These are phyloP conservation scores for Rhagophthalmus giganteus DNA, from an alignment of 2,888 invertebrate genomes.

Conservation along the genomic window DNA sequence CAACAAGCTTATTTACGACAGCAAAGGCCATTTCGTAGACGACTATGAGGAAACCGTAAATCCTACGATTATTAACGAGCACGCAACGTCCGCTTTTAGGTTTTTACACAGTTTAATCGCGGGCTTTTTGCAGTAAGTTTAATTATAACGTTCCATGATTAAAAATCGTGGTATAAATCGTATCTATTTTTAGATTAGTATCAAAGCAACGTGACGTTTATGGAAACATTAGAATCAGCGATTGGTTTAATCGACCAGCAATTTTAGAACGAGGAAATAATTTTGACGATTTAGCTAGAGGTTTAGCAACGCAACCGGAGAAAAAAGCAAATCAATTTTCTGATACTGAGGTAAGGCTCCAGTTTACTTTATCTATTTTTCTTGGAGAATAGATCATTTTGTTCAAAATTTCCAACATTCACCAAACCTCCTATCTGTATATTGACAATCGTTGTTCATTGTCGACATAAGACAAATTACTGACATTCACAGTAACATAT, in stretches of 20 bases:
- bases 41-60: conserved; percentile 70
- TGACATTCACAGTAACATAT: background rate
- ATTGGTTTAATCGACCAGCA: conserved; percentile 70
- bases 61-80: conserved; percentile 69
- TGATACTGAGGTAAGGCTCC: conserved; percentile 67
- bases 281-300: conserved; percentile 74
- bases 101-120: conserved; percentile 74
- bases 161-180: background rate
- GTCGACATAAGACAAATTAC: background rate
- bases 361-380: background rate
- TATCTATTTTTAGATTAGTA: conserved; percentile 57
- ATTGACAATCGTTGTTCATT: too few relatives aligned
- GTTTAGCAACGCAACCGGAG: conserved; percentile 76
- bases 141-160: background rate
- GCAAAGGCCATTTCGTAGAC: conserved; percentile 62
- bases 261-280: conserved; percentile 66
- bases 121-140: conserved; percentile 69
- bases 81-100: conserved; percentile 73
- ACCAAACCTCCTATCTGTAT: background rate
- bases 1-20: conserved; percentile 66
- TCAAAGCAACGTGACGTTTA: conserved; percentile 60
- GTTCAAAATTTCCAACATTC: background rate
- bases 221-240: conserved; percentile 67
- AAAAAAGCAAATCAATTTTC: conserved; percentile 77
- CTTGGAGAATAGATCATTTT: background rate